phyloP scores from a whole-genome alignment of 2,797 vertebrate genomes.

The Gouania willdenowi region DNA sequence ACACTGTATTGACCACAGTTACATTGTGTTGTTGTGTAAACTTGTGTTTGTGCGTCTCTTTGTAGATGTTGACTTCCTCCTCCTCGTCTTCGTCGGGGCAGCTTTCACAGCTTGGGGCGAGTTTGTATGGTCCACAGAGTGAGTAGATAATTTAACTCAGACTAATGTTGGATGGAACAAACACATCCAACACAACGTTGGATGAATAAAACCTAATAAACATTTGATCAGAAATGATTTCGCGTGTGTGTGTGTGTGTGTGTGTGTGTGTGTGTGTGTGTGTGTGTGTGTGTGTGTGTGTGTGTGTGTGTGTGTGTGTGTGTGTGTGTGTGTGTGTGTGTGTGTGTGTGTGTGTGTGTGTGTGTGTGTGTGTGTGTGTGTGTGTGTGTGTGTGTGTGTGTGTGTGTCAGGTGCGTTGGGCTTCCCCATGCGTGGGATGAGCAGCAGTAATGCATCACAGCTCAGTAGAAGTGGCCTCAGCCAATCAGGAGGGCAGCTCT shows the following conservation, averaged over 20 bases:
- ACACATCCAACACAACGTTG: too few relatives aligned
- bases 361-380: neutral
- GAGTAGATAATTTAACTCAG: too few relatives aligned
- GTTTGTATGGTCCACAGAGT: constrained; percentile 99
- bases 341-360: neutral
- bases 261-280: too few relatives aligned
- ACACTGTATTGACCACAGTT: too few relatives aligned
- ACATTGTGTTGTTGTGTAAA: too few relatives aligned
- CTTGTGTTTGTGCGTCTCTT: constrained; percentile 1
- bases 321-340: too few relatives aligned
- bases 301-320: too few relatives aligned
- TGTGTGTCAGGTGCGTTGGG: constrained; percentile 85
- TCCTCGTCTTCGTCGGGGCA: constrained; percentile 96
- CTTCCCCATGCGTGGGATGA: constrained; percentile 95
- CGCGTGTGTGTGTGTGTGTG: too few relatives aligned
- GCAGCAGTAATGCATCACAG: constrained; percentile 93
- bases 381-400: neutral
- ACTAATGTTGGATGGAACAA: too few relatives aligned
- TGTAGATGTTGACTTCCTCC: constrained; percentile 87
- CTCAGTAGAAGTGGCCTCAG: constrained; percentile 88
- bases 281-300: too few relatives aligned
- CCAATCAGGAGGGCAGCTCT: constrained; percentile 85
- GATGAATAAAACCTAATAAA: too few relatives aligned
- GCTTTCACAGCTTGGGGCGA: constrained; percentile 97
- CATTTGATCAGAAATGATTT: too few relatives aligned